Evolutionary conservation across 1,140 invertebrate species (phyloP).

Genomic region (Drosophila carrolli): DNA sequence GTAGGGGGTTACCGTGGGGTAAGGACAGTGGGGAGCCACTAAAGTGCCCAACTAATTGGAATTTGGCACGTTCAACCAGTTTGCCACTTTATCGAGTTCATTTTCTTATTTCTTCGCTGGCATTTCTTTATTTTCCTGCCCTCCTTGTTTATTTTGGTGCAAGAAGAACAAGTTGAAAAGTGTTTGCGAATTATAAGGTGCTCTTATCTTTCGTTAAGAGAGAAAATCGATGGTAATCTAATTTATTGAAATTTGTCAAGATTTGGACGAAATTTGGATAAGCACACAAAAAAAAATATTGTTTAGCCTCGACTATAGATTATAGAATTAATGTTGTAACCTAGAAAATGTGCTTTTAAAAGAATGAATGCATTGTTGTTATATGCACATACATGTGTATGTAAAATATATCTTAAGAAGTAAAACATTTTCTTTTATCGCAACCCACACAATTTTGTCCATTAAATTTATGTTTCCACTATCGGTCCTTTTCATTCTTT

Average conservation of each 20-base stretch:
- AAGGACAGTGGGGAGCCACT: constrained; percentile 31
- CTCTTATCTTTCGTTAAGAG: too few species aligned
- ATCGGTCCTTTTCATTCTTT: neutral
- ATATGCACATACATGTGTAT: neutral
- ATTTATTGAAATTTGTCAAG: neutral
- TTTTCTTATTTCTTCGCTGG: constrained; percentile 11
- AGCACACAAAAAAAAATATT: neutral
- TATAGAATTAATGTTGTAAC: neutral
- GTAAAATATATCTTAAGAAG: neutral
- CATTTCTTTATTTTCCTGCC: neutral
- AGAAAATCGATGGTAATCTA: neutral
- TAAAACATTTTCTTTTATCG: neutral
- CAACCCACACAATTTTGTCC: constrained; percentile 8
- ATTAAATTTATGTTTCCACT: too few species aligned
- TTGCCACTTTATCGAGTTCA: constrained; percentile 28
- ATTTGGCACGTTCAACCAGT: constrained; percentile 59
- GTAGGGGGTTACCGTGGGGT: neutral
- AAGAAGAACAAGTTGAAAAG: neutral
- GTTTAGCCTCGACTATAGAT: neutral
- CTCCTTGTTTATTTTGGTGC: neutral
- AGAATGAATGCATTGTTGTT: neutral
- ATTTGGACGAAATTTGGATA: too few species aligned
- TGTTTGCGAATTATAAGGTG: constrained; percentile 2
- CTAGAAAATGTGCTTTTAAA: constrained; percentile 1
- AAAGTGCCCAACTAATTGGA: constrained; percentile 52